Evolutionary conservation across 2,888 invertebrate species (phyloP).

Genomic region (Agriopis aurantiaria): DNA sequence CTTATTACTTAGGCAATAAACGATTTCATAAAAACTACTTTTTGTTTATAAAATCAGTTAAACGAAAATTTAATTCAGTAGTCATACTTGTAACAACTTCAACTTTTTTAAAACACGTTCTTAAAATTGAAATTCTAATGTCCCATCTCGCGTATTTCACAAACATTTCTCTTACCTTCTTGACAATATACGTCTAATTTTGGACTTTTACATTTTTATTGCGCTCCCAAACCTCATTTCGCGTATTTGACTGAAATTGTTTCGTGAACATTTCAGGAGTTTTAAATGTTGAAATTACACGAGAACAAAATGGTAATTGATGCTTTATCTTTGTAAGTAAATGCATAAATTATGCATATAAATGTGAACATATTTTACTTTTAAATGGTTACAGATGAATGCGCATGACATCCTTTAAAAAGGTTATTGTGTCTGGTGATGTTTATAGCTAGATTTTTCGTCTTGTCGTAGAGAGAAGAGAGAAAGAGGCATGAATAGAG

Average conservation of each 20-base stretch:
- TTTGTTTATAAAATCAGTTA: conserved; percentile 32
- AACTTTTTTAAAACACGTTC: conserved; percentile 54
- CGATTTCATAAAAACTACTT: background rate
- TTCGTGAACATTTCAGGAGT: conserved; percentile 46
- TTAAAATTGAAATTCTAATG: conserved; percentile 64
- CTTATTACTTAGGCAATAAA: background rate
- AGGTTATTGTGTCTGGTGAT: conserved; percentile 14
- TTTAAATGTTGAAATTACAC: conserved; percentile 39
- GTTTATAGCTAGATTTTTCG: background rate
- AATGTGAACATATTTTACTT: conserved; percentile 13
- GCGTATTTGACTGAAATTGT: conserved; percentile 47
- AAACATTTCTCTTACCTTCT: conserved; percentile 56
- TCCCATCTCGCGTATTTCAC: conserved; percentile 56
- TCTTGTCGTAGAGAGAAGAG: background rate
- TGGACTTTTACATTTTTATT: conserved; percentile 51
- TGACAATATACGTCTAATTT: conserved; percentile 53
- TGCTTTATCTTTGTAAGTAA: conserved; percentile 31
- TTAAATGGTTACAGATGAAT: conserved; percentile 26
- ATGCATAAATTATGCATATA: conserved; percentile 22
- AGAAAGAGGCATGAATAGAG: conserved; percentile 1
- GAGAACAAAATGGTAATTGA: conserved; percentile 35
- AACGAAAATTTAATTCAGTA: conserved; percentile 48
- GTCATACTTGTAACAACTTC: conserved; percentile 54
- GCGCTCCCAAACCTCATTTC: conserved; percentile 50
- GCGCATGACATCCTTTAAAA: conserved; percentile 10